phyloP scores from a whole-genome alignment of 2,888 invertebrate species.

The Desoria tigrina region DNA sequence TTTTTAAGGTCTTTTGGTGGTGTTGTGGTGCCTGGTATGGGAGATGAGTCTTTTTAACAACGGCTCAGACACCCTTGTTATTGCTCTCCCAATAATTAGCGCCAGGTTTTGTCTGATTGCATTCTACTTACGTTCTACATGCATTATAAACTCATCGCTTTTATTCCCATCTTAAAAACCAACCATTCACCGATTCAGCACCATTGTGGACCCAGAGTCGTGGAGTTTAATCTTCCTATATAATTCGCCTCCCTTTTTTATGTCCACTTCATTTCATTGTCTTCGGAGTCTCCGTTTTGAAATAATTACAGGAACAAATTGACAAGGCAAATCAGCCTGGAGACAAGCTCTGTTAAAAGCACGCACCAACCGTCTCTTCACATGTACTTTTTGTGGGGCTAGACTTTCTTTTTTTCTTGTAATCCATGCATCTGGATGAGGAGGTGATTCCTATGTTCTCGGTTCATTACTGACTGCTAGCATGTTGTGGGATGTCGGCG shows the following conservation, averaged over 20 bases:
- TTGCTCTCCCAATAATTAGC: slow-evolving; percentile 48
- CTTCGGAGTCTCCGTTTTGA: slow-evolving; percentile 27
- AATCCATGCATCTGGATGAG: background rate
- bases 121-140: slow-evolving; percentile 7
- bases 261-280: slow-evolving; percentile 28
- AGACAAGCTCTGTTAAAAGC: slow-evolving; percentile 16
- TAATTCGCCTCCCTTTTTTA: slow-evolving; percentile 13
- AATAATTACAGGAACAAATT: slow-evolving; percentile 39
- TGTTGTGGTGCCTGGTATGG: background rate
- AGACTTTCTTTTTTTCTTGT: slow-evolving; percentile 14
- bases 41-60: background rate
- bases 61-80: slow-evolving; percentile 44
- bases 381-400: background rate
- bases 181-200: no score
- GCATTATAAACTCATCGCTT: background rate
- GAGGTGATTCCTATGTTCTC: slow-evolving; percentile 10
- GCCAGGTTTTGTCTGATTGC: slow-evolving; percentile 36
- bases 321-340: slow-evolving; percentile 24
- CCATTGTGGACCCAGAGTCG: no score
- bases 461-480: background rate
- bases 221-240: no score
- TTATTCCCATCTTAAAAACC: background rate
- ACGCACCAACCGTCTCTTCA: slow-evolving; percentile 9
- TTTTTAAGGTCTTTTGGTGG: background rate
- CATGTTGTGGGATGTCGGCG: background rate